These are phyloP conservation scores for Malurus elegans DNA, from an alignment of 2,113 vertebrate genomes.

Conservation along the genomic window DNA sequence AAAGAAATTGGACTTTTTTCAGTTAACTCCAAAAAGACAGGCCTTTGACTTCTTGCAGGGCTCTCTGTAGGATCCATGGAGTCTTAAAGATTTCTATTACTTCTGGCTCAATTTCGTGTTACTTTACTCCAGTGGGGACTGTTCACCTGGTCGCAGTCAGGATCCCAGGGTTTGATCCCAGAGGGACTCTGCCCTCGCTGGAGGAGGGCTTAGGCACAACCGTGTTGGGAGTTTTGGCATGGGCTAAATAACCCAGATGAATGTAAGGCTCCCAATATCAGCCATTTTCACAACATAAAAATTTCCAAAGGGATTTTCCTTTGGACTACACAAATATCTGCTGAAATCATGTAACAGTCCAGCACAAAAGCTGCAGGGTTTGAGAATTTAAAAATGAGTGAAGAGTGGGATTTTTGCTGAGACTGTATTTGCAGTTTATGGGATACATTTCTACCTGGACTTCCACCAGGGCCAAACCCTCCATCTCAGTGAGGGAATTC, in stretches of 20 bases:
- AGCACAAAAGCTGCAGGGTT: neutral
- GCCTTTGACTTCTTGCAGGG: neutral
- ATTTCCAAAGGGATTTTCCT: neutral
- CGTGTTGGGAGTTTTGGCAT: neutral
- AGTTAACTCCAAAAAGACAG: neutral
- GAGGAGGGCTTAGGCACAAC: neutral
- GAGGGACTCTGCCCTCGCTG: neutral
- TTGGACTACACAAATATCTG: neutral
- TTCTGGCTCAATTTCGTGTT: neutral
- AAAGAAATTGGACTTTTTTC: neutral
- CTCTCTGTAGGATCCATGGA: neutral
- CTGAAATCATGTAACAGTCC: neutral
- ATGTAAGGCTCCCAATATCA: neutral
- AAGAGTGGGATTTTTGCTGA: neutral
- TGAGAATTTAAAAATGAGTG: neutral
- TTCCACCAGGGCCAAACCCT: neutral
- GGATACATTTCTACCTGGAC: neutral
- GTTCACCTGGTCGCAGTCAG: neutral
- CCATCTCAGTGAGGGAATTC: neutral
- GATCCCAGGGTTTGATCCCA: neutral
- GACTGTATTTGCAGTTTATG: neutral
- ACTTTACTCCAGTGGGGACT: neutral
- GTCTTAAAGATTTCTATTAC: neutral
- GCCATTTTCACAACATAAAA: neutral
- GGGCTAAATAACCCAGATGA: neutral